These are phyloP conservation scores for Caretta caretta DNA, from an alignment of 2,113 vertebrate species.

Conservation along the genomic window DNA sequence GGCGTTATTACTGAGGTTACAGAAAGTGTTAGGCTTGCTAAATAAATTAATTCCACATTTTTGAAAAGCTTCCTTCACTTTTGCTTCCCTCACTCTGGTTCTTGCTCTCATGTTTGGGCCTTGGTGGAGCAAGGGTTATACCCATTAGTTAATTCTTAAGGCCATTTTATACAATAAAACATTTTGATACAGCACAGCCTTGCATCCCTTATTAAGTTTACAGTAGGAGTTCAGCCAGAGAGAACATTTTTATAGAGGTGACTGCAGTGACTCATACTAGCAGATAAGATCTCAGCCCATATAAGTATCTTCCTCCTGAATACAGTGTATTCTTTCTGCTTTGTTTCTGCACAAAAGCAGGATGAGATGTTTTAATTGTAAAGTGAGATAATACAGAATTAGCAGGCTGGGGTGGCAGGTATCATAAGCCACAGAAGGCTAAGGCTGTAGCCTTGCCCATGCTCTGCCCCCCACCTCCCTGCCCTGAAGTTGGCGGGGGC, in stretches of 20 bases:
- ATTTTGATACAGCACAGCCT: accelerated
- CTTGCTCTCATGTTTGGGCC: background rate
- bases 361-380: background rate
- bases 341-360: background rate
- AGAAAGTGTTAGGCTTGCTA: background rate
- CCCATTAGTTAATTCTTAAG: background rate
- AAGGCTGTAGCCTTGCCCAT: too few relatives aligned
- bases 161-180: background rate
- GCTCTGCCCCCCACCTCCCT: too few relatives aligned
- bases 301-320: accelerated
- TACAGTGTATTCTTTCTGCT: accelerated
- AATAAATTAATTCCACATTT: background rate
- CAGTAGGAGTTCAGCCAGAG: background rate
- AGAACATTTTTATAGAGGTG: background rate
- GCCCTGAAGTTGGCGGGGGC: too few relatives aligned
- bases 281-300: too few relatives aligned
- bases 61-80: background rate
- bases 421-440: too few relatives aligned
- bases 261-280: accelerated
- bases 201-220: background rate
- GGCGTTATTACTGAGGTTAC: background rate
- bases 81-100: background rate
- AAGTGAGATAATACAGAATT: background rate
- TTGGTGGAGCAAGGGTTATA: background rate
- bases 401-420: background rate